phyloP scores from a whole-genome alignment of 1,140 invertebrate species.

The Heliconius eleuchia region DNA sequence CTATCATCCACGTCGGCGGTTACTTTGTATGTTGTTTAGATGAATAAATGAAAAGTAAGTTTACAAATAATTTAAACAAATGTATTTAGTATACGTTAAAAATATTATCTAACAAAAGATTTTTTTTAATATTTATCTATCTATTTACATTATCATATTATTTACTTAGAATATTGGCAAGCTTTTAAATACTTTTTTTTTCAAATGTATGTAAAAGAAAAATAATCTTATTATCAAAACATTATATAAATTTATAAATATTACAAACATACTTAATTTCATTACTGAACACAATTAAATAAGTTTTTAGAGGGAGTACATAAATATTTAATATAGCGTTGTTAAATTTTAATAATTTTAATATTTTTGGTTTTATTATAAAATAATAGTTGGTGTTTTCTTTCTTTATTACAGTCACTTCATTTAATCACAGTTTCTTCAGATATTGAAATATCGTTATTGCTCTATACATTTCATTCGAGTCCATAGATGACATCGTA shows the following conservation, averaged over 20 bases:
- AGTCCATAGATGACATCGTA: background rate
- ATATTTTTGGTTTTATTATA: background rate
- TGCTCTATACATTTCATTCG: background rate
- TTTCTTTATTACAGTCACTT: background rate
- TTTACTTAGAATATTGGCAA: background rate
- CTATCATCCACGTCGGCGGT: conserved; percentile 43
- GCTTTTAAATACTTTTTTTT: background rate
- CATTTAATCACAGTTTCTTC: conserved; percentile 6
- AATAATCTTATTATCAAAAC: background rate
- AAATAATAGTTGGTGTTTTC: background rate
- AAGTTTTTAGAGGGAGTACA: too few relatives aligned
- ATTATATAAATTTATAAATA: background rate
- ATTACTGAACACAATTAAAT: too few relatives aligned
- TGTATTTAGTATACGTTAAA: background rate
- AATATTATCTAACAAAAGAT: background rate
- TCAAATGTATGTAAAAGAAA: background rate
- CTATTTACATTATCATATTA: background rate
- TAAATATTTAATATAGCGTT: background rate
- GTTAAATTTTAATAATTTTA: background rate
- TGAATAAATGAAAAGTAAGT: conserved; percentile 12
- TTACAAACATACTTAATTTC: too few relatives aligned
- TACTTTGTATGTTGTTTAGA: conserved; percentile 42
- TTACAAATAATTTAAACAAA: conserved; percentile 7
- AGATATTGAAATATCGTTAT: background rate
- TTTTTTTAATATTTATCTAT: background rate